These are phyloP conservation scores for Hassar affinis DNA, from an alignment of 2,113 vertebrate species.

Conservation along the genomic window DNA sequence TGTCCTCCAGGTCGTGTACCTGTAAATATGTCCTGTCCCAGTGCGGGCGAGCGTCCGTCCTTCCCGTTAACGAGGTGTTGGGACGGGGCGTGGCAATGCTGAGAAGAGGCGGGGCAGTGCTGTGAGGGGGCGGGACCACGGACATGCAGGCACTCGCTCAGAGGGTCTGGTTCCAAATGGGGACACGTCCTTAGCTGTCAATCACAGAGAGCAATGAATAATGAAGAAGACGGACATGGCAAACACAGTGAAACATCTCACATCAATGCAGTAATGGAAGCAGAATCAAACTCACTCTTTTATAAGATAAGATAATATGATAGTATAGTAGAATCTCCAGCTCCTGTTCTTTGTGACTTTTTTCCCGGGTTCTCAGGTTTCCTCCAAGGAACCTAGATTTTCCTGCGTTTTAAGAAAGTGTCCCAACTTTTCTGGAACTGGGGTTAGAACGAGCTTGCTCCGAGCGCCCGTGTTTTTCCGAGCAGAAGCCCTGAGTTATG, in stretches of 20 bases:
- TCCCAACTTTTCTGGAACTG: too few relatives aligned
- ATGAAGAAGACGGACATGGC: neutral
- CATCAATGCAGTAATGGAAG: neutral
- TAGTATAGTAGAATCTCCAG: too few relatives aligned
- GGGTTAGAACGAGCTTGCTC: neutral
- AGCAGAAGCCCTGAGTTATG: neutral
- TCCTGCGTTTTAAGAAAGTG: too few relatives aligned
- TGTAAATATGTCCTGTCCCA: slow-evolving; percentile 86
- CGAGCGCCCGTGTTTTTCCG: neutral
- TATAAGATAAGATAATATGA: too few relatives aligned
- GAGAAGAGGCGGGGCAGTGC: slow-evolving; percentile 44
- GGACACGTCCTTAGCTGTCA: slow-evolving; percentile 80
- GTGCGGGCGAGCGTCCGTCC: slow-evolving; percentile 70
- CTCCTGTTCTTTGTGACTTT: too few relatives aligned
- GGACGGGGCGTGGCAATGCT: slow-evolving; percentile 66
- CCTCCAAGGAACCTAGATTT: too few relatives aligned
- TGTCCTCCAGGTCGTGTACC: slow-evolving; percentile 64
- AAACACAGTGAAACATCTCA: too few relatives aligned
- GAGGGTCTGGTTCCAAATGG: slow-evolving; percentile 81
- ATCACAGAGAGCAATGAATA: slow-evolving; percentile 29
- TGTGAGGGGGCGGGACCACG: slow-evolving; percentile 74
- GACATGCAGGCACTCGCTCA: slow-evolving; percentile 86
- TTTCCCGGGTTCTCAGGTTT: neutral
- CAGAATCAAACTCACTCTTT: too few relatives aligned
- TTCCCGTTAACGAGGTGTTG: slow-evolving; percentile 83